Evolutionary conservation across 2,888 invertebrate species (phyloP), one percentile per base, ranked within the genome.

Genomic region (Pristionchus arcanus): DNA sequence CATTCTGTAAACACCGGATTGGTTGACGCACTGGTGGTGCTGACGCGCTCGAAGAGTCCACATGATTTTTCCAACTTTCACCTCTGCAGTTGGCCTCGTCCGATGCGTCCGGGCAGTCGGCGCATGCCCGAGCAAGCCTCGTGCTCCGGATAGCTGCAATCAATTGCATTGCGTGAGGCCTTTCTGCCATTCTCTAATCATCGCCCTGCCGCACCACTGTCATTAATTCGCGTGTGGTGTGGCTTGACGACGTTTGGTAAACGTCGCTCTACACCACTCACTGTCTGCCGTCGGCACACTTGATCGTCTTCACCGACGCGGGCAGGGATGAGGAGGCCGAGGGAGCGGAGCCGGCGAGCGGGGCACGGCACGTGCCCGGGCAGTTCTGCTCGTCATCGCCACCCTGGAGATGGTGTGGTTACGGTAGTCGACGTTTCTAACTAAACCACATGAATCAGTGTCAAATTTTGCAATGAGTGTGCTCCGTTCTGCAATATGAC

Each of bases 331-430:
- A n/a, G n/a, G n/a, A n/a, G n/a, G n/a, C n/a, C n/a, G n/a, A 74
- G 25, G 49, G 28, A 31, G 59, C n/a, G n/a, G 84, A 83, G 66
- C 25, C 53, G 16, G 31, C 25, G 21, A 25, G 19, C 28, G 74
- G 86, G 49, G 15, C n/a, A n/a, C 31, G 34, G 90, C 94, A 94
- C 31, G 91, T 87, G 19, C 94, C 94, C n/a, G 93, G 93, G 84
- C 94, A 94, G 28, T 93, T 90, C 71, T 81, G 21, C 87, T 94
- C 94, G 86, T 94, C 94, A 90, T 92, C 90, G 13, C 94, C 94
- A 37, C 91, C 89, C 89, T 89, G 55, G 34, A 77, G 21, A 53
- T 34, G 19, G 25, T 77, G 31, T 16, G 31, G 55, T 53, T 55
- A 59, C 53, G 59, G 55, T 55, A 55, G 59, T 0, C 42, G n/a